Percentiles rank a stretch among this genome's conserved stretches.
Conservation (phyloP, 2,113 vertebrate species). For the Melanotaenia duboulayi region DNA sequence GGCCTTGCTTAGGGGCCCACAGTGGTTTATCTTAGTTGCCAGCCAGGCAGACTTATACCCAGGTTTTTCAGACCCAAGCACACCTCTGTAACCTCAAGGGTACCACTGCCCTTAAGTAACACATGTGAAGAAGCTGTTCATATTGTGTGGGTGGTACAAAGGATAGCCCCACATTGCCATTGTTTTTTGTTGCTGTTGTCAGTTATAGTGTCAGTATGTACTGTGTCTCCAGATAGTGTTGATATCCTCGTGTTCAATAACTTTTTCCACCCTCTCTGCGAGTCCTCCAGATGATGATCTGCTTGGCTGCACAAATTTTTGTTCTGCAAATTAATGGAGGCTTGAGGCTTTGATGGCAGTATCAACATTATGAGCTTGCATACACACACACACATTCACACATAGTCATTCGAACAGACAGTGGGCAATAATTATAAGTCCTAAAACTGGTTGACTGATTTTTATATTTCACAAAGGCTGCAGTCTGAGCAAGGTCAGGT, state of each 20-base stretch:
- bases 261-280: constrained; percentile 33
- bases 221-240: constrained; percentile 29
- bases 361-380: constrained; percentile 19
- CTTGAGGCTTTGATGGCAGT: constrained; percentile 52
- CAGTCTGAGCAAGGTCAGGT: constrained; percentile 47
- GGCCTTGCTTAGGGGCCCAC: too few species aligned
- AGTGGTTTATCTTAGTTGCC: too few species aligned
- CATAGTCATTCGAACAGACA: constrained; percentile 33
- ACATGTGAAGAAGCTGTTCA: background rate
- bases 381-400: constrained; percentile 5
- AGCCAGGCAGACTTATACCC: too few species aligned
- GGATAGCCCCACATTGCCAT: background rate
- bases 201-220: constrained; percentile 19
- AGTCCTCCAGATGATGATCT: constrained; percentile 57
- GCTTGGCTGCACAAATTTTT: constrained; percentile 61
- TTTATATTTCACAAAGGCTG: constrained; percentile 74
- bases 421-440: constrained; percentile 52
- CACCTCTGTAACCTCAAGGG: too few species aligned
- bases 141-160: background rate
- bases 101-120: background rate
- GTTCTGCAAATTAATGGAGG: constrained; percentile 52
- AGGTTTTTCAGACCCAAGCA: too few species aligned
- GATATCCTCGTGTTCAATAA: constrained; percentile 48
- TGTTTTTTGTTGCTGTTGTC: constrained; percentile 20
- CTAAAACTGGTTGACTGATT: constrained; percentile 57